Evolutionary conservation across 2,113 vertebrate species (phyloP).

Genomic region (Phalacrocorax pelagicus): DNA sequence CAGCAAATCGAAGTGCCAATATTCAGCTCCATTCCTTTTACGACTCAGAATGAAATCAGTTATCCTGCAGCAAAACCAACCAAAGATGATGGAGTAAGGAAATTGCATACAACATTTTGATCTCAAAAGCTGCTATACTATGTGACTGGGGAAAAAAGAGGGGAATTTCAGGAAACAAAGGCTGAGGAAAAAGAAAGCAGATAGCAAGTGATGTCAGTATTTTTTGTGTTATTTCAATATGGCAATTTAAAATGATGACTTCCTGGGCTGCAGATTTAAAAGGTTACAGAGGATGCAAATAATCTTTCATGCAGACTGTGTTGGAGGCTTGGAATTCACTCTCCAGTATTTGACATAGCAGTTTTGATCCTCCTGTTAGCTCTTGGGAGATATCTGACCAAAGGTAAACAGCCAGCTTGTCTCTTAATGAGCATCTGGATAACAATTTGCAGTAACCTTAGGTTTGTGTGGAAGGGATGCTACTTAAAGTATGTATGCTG

Average conservation of each 20-base stretch:
- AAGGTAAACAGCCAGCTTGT: constrained; percentile 4
- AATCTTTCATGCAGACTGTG: neutral
- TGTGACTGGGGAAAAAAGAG: neutral
- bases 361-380: neutral
- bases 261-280: constrained; percentile 8
- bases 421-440: neutral
- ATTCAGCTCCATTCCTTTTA: neutral
- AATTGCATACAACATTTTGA: neutral
- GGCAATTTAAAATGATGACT: neutral
- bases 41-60: neutral
- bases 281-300: neutral
- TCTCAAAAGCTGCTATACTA: neutral
- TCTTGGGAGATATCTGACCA: neutral
- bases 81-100: neutral
- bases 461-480: neutral
- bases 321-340: neutral
- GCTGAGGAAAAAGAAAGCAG: neutral
- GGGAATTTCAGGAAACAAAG: neutral
- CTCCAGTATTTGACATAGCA: neutral
- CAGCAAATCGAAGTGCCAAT: neutral
- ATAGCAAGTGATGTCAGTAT: neutral
- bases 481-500: neutral
- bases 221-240: neutral
- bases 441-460: neutral
- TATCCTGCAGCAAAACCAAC: neutral